phyloP scores from a whole-genome alignment of 2,888 invertebrate species.

The Strigamia transsilvanica region DNA sequence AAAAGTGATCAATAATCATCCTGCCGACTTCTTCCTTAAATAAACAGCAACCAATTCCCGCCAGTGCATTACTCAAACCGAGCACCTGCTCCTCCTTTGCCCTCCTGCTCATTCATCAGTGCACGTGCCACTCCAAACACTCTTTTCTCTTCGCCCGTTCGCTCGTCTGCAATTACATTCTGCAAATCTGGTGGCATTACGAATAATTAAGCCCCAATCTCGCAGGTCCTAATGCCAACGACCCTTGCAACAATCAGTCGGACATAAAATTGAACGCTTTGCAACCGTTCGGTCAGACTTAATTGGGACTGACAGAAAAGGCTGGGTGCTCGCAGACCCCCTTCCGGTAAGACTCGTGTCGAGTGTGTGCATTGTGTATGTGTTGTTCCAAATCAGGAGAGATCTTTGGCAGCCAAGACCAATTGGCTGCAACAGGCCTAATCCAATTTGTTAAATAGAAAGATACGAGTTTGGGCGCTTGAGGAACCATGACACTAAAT shows the following conservation, averaged over 20 bases:
- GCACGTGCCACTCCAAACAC: conserved; percentile 26
- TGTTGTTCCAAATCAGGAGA: neutral
- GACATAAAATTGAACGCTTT: conserved; percentile 26
- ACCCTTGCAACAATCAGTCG: conserved; percentile 26
- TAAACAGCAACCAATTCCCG: conserved; percentile 26
- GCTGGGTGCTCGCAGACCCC: neutral
- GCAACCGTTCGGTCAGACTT: conserved; percentile 16
- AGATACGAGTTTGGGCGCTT: conserved; percentile 14
- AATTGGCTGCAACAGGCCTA: conserved; percentile 13
- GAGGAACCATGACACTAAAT: neutral
- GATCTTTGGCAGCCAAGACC: conserved; percentile 1
- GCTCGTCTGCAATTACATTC: conserved; percentile 30
- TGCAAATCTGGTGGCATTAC: conserved; percentile 21
- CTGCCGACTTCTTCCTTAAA: conserved; percentile 11
- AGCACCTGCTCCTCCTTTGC: conserved; percentile 30
- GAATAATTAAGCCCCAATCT: conserved; percentile 26
- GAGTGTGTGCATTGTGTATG: neutral
- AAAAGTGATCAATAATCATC: conserved; percentile 21
- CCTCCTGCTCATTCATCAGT: neutral
- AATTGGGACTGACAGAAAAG: conserved; percentile 7
- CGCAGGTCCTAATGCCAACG: conserved; percentile 26
- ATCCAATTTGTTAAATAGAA: conserved; percentile 26
- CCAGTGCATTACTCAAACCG: conserved; percentile 20
- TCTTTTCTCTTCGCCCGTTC: neutral
- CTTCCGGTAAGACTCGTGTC: neutral